Base-by-base conservation (phyloP, 2,797 vertebrate species). In the Cyprinella venusta region DNA sequence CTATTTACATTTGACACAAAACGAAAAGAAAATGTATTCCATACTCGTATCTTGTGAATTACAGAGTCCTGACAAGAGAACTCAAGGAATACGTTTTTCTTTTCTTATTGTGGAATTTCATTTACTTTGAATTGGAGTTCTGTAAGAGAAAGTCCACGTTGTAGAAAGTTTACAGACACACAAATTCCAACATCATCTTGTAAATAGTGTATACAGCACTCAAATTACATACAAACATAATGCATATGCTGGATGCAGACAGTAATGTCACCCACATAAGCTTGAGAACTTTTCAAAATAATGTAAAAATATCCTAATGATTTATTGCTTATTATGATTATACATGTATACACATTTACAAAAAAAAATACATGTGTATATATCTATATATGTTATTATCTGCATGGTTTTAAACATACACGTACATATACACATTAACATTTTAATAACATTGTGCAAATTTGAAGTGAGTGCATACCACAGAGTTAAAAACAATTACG, bases 401-500 rank as follows among this genome's bases (percentile, higher is more conserved):
- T 79, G 65, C 76, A 84, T 56, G 64, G 72, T 76, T 77, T 70
- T 72, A 67, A 79, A 85, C 81, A 86, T 82, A 65, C 63, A 82
- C 64, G 52, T 76, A 84, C 68, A 86, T 80, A 63, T 71, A 84
- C 79, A 89, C 78, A 83, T 69, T 68, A 71, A 79, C 52, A 72
- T 76, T 87, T 69, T 65, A 85, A 92, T 90, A 94, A 93, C 88
- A 76, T 79, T 96, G 95, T 96, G 95, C 95, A 96, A 96, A 95
- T 93, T 92, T 91, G 89, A 94, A 94, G 94, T 93, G 94, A 95
- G 94, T 95, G 94, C 95, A 95, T 92, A 93, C 94, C 94, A 92
- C 89, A 92, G 92, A 92, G 94, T 93, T 93, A 93, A 94, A 94
- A 93, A 91, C 83, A 86, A 94, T 92, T 93, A 95, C 94, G 94